A percentile compares a stretch with the other conserved stretches of the same genome.
phyloP scores from a whole-genome alignment of 2,888 invertebrate genomes.

The Agrotis segetum region DNA sequence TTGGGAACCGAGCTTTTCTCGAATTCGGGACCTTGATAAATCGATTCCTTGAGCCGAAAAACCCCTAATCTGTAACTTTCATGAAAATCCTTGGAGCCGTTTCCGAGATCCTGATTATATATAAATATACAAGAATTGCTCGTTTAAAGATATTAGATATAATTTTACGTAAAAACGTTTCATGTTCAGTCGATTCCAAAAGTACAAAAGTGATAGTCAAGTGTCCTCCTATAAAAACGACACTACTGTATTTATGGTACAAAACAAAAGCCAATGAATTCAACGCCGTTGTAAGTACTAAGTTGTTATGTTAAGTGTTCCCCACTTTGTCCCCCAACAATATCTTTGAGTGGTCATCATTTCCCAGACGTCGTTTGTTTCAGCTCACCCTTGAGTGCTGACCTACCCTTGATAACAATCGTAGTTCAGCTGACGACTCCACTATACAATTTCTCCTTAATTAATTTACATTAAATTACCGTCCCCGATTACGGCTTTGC shows the following conservation, averaged over 20 bases:
- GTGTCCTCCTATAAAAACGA: background rate
- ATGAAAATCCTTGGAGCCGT: too few relatives aligned
- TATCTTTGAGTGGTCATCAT: conserved; percentile 55
- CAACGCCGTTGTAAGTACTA: conserved; percentile 22
- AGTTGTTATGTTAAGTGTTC: conserved; percentile 30
- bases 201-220: background rate
- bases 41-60: too few relatives aligned
- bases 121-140: too few relatives aligned
- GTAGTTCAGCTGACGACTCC: conserved; percentile 22
- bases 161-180: too few relatives aligned
- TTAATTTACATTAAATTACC: conserved; percentile 52
- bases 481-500: conserved; percentile 20
- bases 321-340: conserved; percentile 47
- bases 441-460: conserved; percentile 41
- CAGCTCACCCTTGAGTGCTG: conserved; percentile 35
- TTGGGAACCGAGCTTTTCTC: too few relatives aligned
- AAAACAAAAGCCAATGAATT: conserved; percentile 47
- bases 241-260: conserved; percentile 7
- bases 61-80: too few relatives aligned
- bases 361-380: conserved; percentile 46
- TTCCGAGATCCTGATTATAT: too few relatives aligned
- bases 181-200: background rate
- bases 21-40: too few relatives aligned
- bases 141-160: too few relatives aligned
- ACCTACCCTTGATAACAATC: conserved; percentile 50